Conservation (phyloP, 2,797 vertebrate species). For the Champsocephalus gunnari region DNA sequence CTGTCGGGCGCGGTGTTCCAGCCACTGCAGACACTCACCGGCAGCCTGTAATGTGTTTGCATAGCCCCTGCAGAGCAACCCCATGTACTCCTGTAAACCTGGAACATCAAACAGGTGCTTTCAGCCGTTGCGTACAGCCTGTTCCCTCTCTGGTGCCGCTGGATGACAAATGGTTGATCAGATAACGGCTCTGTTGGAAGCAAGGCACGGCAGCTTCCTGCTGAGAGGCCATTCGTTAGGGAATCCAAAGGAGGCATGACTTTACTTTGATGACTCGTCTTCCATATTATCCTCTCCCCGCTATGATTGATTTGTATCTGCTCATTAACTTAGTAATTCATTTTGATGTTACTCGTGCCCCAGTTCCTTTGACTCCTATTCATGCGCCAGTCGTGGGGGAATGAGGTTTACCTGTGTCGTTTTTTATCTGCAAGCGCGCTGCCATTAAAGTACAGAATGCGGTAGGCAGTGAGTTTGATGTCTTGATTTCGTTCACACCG, state of each 20-base stretch:
- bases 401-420: constrained; percentile 24
- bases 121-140: constrained; percentile 57
- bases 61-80: constrained; percentile 68
- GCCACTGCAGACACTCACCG: constrained; percentile 65
- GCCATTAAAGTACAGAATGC: constrained; percentile 28
- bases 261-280: constrained; percentile 49
- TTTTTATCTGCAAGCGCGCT: constrained; percentile 26
- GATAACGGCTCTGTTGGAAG: constrained; percentile 66
- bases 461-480: constrained; percentile 55
- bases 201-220: constrained; percentile 54
- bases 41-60: constrained; percentile 78
- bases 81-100: constrained; percentile 78
- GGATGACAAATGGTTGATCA: constrained; percentile 69
- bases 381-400: constrained; percentile 47
- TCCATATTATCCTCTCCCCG: constrained; percentile 24
- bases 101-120: constrained; percentile 80
- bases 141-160: constrained; percentile 64
- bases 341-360: constrained; percentile 55
- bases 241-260: constrained; percentile 50
- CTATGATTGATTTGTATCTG: constrained; percentile 33
- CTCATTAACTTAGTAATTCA: constrained; percentile 51
- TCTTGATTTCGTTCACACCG: constrained; percentile 67
- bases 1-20: constrained; percentile 64
- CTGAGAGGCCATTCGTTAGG: constrained; percentile 67
- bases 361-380: constrained; percentile 56